Evolutionary conservation across 35 echinoderm and acorn worm genomes (phyloP).

Genomic region (Apostichopus californicus): DNA sequence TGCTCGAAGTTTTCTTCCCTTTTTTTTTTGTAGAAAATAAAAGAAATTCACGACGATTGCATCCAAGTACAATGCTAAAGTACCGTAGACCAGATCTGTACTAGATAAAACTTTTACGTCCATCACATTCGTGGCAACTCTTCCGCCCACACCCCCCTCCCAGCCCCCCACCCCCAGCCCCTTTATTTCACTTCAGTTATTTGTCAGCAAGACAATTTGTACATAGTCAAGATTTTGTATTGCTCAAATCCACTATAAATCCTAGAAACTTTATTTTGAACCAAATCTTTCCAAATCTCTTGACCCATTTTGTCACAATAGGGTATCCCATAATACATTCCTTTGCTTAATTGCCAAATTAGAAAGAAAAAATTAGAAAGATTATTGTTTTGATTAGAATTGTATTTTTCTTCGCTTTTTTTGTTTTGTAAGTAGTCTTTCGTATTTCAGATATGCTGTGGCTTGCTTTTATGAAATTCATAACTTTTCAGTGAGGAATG

Average conservation of each 20-base stretch:
- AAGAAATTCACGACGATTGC: no score
- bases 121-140: no score
- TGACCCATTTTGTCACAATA: neutral
- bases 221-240: neutral
- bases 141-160: no score
- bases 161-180: no score
- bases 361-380: neutral
- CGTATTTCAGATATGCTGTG: neutral
- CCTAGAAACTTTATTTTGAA: neutral
- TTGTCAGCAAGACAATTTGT: neutral
- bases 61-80: no score
- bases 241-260: neutral
- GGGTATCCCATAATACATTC: constrained; percentile 5
- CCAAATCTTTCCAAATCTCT: neutral
- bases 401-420: neutral
- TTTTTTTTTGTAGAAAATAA: no score
- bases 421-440: neutral
- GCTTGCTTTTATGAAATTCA: neutral
- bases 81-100: no score
- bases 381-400: neutral
- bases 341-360: neutral
- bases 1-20: no score
- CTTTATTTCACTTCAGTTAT: no score
- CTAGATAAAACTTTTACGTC: no score
- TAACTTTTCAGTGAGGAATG: no score